Base-by-base conservation (phyloP, 2,113 vertebrate species). In the Poecile atricapillus region DNA sequence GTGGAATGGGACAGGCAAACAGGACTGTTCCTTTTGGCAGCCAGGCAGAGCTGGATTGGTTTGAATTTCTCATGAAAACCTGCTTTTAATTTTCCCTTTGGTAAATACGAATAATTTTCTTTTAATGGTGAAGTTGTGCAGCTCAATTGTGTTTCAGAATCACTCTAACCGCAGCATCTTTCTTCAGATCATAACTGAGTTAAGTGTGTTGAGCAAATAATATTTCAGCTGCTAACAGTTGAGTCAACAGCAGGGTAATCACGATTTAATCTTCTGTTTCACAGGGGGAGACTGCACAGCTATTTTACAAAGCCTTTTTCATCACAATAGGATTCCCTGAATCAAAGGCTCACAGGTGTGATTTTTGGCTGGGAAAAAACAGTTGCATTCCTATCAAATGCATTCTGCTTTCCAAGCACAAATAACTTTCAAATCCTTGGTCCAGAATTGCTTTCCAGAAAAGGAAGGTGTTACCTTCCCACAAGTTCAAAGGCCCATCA, bases 221-320 rank as follows among this genome's bases (percentile, higher is more conserved):
- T 91, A 91, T 95, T 97, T 97, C 89, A 95, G 84, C 93, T 94
- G 95, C 74, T 96, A 95, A 91, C 84, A 94, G 93, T 88, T 93
- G 93, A 94, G 67, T 93, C 87, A 95, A 87, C 91, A 95, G 94
- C 91, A 83, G 89, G 93, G 91, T 95, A 92, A 95, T 89, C 89
- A 91, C 20, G 4, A 89, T 95, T 93, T 93, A 94, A 87, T 95
- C 87, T 91, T 97, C 88, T 91, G 5, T 62, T 94, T 94, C 89
- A 0, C 91, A 92, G 87, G 28, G 43, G 87, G 89, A 87, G 86
- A 22, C 62, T 67, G 74, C 5, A 9, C 30, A 83, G 70, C 81
- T 95, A 10, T 85, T 95, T 92, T 28, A 70, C 58, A 86, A 91
- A 83, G 49, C 18, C 75, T 80, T 92, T 95, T 93, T 93, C 76